Evolutionary conservation across 2,888 invertebrate species (phyloP), one percentile per base, ranked within the genome.

Genomic region (Masnerella sp.): DNA sequence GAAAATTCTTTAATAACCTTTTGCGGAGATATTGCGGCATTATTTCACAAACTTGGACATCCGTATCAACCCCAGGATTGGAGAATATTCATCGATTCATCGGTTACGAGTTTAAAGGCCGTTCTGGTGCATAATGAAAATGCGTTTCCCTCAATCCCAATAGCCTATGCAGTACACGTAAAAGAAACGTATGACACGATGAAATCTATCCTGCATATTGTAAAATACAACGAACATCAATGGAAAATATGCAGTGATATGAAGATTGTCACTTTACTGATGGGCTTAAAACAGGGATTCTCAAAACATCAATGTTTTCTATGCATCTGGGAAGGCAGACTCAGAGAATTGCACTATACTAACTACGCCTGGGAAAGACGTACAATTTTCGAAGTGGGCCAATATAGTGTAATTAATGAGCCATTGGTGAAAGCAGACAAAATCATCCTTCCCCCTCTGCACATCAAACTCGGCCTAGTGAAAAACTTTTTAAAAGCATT

Each of bases 231-330:
- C 5, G 34, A 51, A 45, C 51, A 81, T 51, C 45, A 76, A 11
- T 81, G 78, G 80, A 59, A 72, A 49, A 68, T 83, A 15, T 79
- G 78, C 64, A 79, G 79, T 30, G 83, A 84, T 76, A 80, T 84
- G 20, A 84, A 85, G 69, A 80, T 84, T 75, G 69, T 84, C 17
- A 75, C 70, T 40, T 75, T 82, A 71, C 43, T 83, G 42, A 68
- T 76, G 54, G 79, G 78, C 32, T 25, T 54, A 1, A 47, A 64
- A 17, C 15, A 77, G 34, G 78, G 79, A 36, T 79, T 70, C 74
- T 79, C 75, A 40, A 81, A 82, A 61, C 75, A 79, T 65, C 67
- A 77, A 2, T 81, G 79, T 68, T 77, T 74, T 52, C 56, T 81
- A 38, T 82, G 79, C 59, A 65, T 79, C 47, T 82, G 79, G 79